Conservation (phyloP, 2,113 vertebrate genomes). For the Nothobranchius furzeri region DNA sequence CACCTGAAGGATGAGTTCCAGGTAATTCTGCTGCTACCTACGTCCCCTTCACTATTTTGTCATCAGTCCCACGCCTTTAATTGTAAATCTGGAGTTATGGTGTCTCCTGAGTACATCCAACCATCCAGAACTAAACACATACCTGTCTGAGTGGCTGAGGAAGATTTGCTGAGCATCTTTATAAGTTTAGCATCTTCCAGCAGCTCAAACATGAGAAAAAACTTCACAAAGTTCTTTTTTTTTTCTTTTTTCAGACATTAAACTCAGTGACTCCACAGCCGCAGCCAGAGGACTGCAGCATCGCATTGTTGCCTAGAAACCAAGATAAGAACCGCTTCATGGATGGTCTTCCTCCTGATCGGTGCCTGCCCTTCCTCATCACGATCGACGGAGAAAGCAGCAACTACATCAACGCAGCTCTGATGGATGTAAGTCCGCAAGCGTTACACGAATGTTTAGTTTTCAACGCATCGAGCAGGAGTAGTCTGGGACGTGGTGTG, state of each 20-base stretch:
- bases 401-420: slow-evolving; percentile 99
- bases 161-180: background rate
- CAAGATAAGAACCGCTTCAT: slow-evolving; percentile 99
- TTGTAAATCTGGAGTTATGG: too few relatives aligned
- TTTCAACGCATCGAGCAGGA: slow-evolving; percentile 47
- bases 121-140: background rate
- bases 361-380: slow-evolving; percentile 99
- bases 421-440: slow-evolving; percentile 94
- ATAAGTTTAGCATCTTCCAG: background rate
- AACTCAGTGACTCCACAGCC: slow-evolving; percentile 98
- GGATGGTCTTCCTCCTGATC: slow-evolving; percentile 97
- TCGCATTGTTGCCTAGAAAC: slow-evolving; percentile 97
- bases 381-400: slow-evolving; percentile 99
- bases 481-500: slow-evolving; percentile 48
- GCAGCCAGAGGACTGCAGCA: slow-evolving; percentile 98
- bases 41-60: too few relatives aligned
- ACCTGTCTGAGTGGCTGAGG: background rate
- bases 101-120: background rate
- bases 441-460: slow-evolving; percentile 18
- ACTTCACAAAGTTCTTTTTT: background rate
- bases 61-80: too few relatives aligned
- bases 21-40: slow-evolving; percentile 71
- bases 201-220: background rate
- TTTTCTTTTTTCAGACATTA: slow-evolving; percentile 84
- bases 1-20: slow-evolving; percentile 99